A percentile compares a stretch with the other conserved stretches of the same genome.
These are phyloP conservation scores for Halotydeus destructor DNA, from an alignment of 1,140 invertebrate genomes.

Conservation along the genomic window DNA sequence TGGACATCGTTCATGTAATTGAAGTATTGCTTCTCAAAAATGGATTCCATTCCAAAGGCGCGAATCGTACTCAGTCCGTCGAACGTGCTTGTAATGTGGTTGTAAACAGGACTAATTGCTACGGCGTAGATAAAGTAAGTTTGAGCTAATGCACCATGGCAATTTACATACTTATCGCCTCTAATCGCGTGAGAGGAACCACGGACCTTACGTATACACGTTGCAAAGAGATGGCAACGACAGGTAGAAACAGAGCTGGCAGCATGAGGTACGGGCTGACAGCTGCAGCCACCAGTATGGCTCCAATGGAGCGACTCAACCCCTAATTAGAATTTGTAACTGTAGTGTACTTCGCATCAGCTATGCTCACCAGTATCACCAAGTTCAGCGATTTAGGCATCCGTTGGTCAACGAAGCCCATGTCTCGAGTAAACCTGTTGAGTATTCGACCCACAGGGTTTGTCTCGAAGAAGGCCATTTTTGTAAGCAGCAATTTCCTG, in stretches of 20 bases:
- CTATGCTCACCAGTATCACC: no score
- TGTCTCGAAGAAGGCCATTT: conserved; percentile 69
- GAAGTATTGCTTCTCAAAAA: conserved; percentile 40
- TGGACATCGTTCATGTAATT: conserved; percentile 38
- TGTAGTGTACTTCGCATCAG: no score
- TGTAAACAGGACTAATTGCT: conserved; percentile 41
- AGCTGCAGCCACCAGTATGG: conserved; percentile 35
- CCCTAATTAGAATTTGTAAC: conserved; percentile 49
- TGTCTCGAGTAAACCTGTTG: conserved; percentile 10
- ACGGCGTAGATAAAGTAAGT: conserved; percentile 48
- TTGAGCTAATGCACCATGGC: conserved; percentile 72
- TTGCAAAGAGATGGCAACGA: conserved; percentile 47
- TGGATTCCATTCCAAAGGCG: conserved; percentile 27
- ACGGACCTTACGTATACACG: conserved; percentile 55
- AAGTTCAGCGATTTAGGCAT: conserved; percentile 48
- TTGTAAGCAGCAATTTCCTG: conserved; percentile 46
- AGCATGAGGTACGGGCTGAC: conserved; percentile 52
- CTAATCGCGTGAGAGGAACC: conserved; percentile 59
- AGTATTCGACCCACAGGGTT: conserved; percentile 36
- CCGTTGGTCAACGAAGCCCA: conserved; percentile 44
- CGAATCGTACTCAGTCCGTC: conserved; percentile 31
- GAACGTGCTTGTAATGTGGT: conserved; percentile 29
- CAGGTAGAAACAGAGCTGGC: conserved; percentile 40
- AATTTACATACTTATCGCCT: conserved; percentile 32
- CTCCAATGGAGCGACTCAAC: conserved; percentile 48